Evolutionary conservation across 2,113 vertebrate species (phyloP), one percentile per base, ranked within the genome.

Genomic region (Rhegmatorhina hoffmannsi): DNA sequence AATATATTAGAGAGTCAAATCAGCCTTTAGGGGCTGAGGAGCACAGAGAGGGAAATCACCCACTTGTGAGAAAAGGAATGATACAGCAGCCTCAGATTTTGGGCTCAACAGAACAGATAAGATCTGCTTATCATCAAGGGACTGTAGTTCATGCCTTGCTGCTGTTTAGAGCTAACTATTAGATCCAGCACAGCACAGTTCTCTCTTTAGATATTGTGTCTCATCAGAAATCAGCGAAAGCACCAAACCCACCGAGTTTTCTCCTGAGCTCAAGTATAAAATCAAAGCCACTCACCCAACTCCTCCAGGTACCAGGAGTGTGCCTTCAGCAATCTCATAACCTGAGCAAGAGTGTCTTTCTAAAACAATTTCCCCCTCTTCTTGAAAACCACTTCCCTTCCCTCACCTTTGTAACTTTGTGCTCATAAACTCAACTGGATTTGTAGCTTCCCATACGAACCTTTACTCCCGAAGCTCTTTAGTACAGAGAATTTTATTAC

Each of bases 1-100:
- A 93, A 94, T 33, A 38, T 70, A 95, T 85, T 50, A 66, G 70
- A 91, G 88, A 88, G 52, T 92, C 89, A 87, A 95, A 95, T 90
- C 87, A 67, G 81, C n/a, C 62, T 74, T 94, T 70, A 76, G 59
- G 72, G 60, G 63, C 83, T 10, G 38, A 72, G 69, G 46, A 95
- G 55, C 60, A 56, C 28, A 24, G 62, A 76, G 64, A 87, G 33
- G 29, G 13, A 85, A 89, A 92, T 76, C 84, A 82, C 29, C 33
- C 70, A 67, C 59, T 94, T 40, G n/a, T 1, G 47, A 75, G 63
- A 73, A 49, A 33, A 70, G 83, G 40, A 69, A 77, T 4, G 28
- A 90, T 40, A 47, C 6, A 33, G 67, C 74, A 90, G 59, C 59
- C 67, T 62, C 60, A 7, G n/a, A 82, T 73, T 77, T 87, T n/a